These are phyloP conservation scores for Conomelus anceps DNA, from an alignment of 2,888 invertebrate genomes.

Conservation along the genomic window DNA sequence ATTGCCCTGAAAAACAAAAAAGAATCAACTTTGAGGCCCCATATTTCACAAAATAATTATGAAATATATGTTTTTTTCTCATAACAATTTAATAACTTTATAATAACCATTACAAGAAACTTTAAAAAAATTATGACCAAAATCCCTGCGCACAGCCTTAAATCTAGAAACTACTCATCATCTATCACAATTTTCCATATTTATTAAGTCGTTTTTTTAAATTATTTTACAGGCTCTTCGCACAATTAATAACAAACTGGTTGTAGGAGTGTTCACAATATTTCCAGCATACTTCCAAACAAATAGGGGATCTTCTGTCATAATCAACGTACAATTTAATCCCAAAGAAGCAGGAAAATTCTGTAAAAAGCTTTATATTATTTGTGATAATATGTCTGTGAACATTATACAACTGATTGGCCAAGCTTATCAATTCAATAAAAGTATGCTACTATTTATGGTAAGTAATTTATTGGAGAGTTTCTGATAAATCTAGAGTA, in stretches of 20 bases:
- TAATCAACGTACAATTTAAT: background rate
- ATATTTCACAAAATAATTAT: too few relatives aligned
- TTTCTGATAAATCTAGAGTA: background rate
- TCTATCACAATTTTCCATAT: too few relatives aligned
- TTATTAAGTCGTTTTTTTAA: too few relatives aligned
- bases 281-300: background rate
- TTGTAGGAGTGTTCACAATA: background rate
- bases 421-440: background rate
- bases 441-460: background rate
- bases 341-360: background rate
- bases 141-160: too few relatives aligned
- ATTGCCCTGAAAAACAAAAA: too few relatives aligned
- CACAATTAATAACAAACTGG: background rate
- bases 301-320: too few relatives aligned
- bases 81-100: too few relatives aligned
- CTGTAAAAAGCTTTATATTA: background rate
- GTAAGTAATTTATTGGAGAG: background rate
- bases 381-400: background rate
- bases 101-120: too few relatives aligned
- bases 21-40: too few relatives aligned
- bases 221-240: background rate
- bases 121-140: too few relatives aligned
- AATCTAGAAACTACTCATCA: too few relatives aligned
- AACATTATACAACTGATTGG: background rate
- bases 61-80: too few relatives aligned